Base-by-base conservation (phyloP, 2,113 vertebrate species). In the Microcebus jonahi region DNA sequence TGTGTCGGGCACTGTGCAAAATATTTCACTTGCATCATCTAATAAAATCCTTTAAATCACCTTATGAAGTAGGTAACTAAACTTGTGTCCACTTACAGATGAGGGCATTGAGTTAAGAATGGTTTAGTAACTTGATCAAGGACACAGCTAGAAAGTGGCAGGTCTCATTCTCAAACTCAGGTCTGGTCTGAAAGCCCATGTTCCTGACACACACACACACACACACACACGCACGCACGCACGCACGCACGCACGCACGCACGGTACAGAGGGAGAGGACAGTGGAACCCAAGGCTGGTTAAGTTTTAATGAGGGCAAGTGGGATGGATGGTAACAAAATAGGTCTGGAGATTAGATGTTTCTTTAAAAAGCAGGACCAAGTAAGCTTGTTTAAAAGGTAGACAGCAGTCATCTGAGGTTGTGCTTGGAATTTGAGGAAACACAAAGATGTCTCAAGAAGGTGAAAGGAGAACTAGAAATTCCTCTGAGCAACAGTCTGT, bases 401-500 rank as follows among this genome's bases (percentile, higher is more conserved):
- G 23, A 57, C 3, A 20, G 10, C 7, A 36, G 21, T 65, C 27
- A 23, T 55, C 21, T 36, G 34, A 39, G n/a, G n/a, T 1, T 80
- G n/a, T 59, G 21, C n/a, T 61, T 42, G 17, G 21, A 71, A 25
- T 96, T 55, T 10, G 21, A 11, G 55, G n/a, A 83, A 68, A 73
- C 25, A 55, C 11, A 71, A 63, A 57, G n/a, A 29, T n/a, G 34
- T 8, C 36, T 50, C 42, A 79, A 82, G 55, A 95, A 88, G 8
- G 70, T 25, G 20, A 94, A 95, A 90, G n/a, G 53, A 88, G n/a
- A 90, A 29, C 5, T 3, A 63, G 55, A 91, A 91, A 86, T 73
- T 73, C 73, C 25, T 65, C 82, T 59, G 48, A 83, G 34, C n/a
- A 4, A 20, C 48, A 53, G 21, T 95, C 23, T 90, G 14, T 59